Evolutionary conservation across 2,888 invertebrate genomes (phyloP).

Genomic region (Cantharis rufa): DNA sequence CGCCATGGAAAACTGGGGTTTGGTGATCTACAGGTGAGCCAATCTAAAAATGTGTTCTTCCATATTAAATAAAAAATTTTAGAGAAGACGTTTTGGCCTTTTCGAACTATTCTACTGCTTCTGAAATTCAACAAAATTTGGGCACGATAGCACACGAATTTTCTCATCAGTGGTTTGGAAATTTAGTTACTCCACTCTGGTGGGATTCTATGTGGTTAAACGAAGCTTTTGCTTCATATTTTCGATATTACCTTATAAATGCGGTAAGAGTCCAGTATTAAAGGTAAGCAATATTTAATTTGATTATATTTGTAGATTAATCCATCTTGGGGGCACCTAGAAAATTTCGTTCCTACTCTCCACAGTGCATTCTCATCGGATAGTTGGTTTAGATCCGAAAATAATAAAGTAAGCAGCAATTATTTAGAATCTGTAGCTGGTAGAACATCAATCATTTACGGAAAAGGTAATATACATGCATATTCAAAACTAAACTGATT

Average conservation of each 20-base stretch:
- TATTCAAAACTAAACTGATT: background rate
- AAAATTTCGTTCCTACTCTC: constrained; percentile 53
- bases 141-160: constrained; percentile 59
- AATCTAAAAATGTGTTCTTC: background rate
- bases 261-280: constrained; percentile 7
- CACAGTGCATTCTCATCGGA: background rate
- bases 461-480: constrained; percentile 5
- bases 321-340: constrained; percentile 53
- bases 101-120: background rate
- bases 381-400: background rate
- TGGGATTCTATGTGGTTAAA: constrained; percentile 55
- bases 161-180: constrained; percentile 61
- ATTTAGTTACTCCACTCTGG: constrained; percentile 52
- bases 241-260: constrained; percentile 54
- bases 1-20: constrained; percentile 89
- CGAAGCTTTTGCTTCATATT: constrained; percentile 61
- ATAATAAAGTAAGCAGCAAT: background rate
- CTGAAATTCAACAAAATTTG: constrained; percentile 12
- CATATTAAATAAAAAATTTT: background rate
- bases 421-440: background rate
- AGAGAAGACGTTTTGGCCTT: background rate
- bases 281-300: background rate
- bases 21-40: constrained; percentile 70
- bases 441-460: background rate
- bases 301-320: constrained; percentile 14